These are phyloP conservation scores for Therioaphis trifolii DNA, from an alignment of 2,888 invertebrate species.

Conservation along the genomic window DNA sequence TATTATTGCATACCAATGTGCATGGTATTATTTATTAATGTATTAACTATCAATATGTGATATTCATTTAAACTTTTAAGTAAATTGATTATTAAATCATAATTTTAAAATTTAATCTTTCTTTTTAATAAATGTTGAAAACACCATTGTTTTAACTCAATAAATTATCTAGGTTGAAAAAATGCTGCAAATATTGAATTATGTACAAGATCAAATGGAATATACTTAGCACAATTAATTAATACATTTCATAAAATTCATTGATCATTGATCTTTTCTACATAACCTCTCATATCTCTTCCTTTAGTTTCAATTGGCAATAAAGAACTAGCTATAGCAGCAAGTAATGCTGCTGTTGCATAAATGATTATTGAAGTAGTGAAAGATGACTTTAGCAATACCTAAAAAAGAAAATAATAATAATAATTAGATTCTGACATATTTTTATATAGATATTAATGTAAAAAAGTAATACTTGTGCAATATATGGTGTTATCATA, in stretches of 20 bases:
- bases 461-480: constrained; percentile 76
- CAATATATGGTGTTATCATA: constrained; percentile 93
- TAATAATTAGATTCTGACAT: neutral
- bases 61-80: too few species aligned
- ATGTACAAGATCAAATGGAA: neutral
- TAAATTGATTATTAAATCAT: too few species aligned
- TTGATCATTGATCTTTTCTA: constrained; percentile 26
- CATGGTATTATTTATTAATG: too few species aligned
- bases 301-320: constrained; percentile 88
- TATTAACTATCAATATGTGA: too few species aligned
- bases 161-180: neutral
- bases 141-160: neutral
- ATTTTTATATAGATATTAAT: neutral
- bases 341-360: constrained; percentile 79
- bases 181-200: neutral
- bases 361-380: constrained; percentile 81
- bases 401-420: constrained; percentile 70
- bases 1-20: too few species aligned
- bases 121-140: too few species aligned
- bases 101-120: too few species aligned
- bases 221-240: neutral
- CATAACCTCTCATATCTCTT: constrained; percentile 74
- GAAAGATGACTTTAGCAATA: constrained; percentile 80
- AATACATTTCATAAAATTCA: neutral
- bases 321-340: constrained; percentile 80